Base-by-base conservation (phyloP, 2,888 invertebrate species). In the Himalopsyche japonica region DNA sequence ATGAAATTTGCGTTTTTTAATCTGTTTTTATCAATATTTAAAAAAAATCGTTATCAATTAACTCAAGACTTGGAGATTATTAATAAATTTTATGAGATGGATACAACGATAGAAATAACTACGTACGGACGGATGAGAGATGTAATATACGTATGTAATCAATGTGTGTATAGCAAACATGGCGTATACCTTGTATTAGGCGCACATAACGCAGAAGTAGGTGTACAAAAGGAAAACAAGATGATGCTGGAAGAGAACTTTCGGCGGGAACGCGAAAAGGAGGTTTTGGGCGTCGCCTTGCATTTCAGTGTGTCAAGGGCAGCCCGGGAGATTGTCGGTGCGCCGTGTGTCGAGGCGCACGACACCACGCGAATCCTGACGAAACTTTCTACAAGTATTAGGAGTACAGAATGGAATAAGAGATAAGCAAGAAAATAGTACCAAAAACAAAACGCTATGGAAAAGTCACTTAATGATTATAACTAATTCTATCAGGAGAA, bases 251-350 rank as follows among this genome's bases (percentile, higher is more conserved):
- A 48, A 82, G 77, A 15, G 48, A 48, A 48, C 76, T 24, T 48
- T 43, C n/a, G 30, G 76, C 18, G 47, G 20, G 20, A 48, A 76
- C 24, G 77, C 27, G n/a, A 18, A 32, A 34, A n/a, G 80, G 76
- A 47, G 37, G 76, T 20, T 47, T 43, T 18, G 27, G 79, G 47
- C 24, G 78, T 8, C 27, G 57, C 30, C 24, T 79, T 27, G 76
- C 37, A 76, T 34, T n/a, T 76, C 76, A 84, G 76, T 83, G 81
- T 85, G 85, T 85, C 85, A 85, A 85, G 85, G 85, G 83, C 85
- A 70, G 81, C 32, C 82, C 79, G 82, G 47, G 82, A 82, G 81
- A 70, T 47, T 48, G 76, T 47, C 57, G 83, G 47, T 84, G 79
- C 84, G 84, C 84, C 81, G 49, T 47, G 49, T 47, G 76, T 47